Evolutionary conservation across 2,888 invertebrate species (phyloP).

Genomic region (Sipunculus nudus): DNA sequence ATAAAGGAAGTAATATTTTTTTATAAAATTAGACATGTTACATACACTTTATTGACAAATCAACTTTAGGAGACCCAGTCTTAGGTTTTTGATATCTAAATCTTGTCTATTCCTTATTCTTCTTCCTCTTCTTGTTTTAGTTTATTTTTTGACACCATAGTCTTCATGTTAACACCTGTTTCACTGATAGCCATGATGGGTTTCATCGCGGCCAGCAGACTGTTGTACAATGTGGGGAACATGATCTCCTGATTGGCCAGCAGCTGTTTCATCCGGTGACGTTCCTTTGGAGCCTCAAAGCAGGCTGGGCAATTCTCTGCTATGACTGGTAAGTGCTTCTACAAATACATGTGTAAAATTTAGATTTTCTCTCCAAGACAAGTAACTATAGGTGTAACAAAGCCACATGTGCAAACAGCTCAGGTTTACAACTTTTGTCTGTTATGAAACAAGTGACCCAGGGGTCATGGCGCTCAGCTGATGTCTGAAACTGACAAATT

Average conservation of each 20-base stretch:
- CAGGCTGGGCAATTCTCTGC: conserved; percentile 72
- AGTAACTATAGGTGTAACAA: not conserved
- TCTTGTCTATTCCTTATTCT: not conserved
- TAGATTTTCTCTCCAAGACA: not conserved
- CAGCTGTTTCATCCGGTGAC: conserved; percentile 75
- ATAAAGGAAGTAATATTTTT: too few species aligned
- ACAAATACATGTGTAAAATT: too few species aligned
- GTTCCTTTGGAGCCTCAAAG: conserved; percentile 71
- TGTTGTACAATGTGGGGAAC: conserved; percentile 80
- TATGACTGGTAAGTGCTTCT: conserved; percentile 78
- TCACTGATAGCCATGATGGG: conserved; percentile 74
- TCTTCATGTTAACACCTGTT: conserved; percentile 44
- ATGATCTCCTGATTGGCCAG: conserved; percentile 79
- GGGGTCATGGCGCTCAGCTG: too few species aligned
- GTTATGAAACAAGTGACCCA: too few species aligned
- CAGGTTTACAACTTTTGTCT: too few species aligned
- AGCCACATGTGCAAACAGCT: too few species aligned
- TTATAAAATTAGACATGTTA: too few species aligned
- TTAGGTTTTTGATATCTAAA: too few species aligned
- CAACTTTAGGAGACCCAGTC: too few species aligned
- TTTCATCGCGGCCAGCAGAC: conserved; percentile 79
- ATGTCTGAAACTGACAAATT: too few species aligned
- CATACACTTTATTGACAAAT: too few species aligned
- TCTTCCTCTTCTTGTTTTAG: conserved; percentile 6
- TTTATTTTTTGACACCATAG: not conserved